Evolutionary conservation across 2,797 vertebrate species (phyloP), one percentile per base, ranked within the genome.

Genomic region (Caiman crocodilus): DNA sequence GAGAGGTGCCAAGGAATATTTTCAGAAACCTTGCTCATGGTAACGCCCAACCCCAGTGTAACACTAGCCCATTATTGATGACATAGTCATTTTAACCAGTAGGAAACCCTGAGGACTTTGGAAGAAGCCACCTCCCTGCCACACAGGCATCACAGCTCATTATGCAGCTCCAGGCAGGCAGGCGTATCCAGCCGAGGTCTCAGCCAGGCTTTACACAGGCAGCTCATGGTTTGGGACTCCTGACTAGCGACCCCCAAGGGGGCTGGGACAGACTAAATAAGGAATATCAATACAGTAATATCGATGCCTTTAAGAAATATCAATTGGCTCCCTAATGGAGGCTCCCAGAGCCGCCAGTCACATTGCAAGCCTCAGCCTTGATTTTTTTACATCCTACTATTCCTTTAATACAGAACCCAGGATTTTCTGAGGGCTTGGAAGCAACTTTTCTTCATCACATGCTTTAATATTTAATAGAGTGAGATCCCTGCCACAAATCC

Each of bases 291-390:
- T 50, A 50, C 42, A 50, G 94, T 87, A 94, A 94, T 96, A 87
- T 77, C 82, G 16, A 85, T 56, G 73, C 91, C 87, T 88, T 87
- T 32, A 42, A 95, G 73, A 73, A 23, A 93, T 59, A 30, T 92
- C 87, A 85, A 1, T 91, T 92, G 93, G 93, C 82, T 97, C 94
- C 90, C 89, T 88, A 90, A 88, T 63, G 75, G 75, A 93, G 76
- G n/a, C 2, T 94, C 76, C 74, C 69, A 79, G 35, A 76, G 84
- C 89, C 76, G 71, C 79, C 90, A 32, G 20, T 35, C 30, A 23
- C 20, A 85, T 81, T 96, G 94, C 87, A 93, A 95, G 82, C 71
- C 57, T 79, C 87, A 82, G 32, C 92, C n/a, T 4, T 88, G 74
- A 94, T 90, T 90, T 92, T 95, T 96, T 88, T 50, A 50, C 10